These are phyloP conservation scores for Tetrax tetrax DNA, from an alignment of 2,113 vertebrate species.

Conservation along the genomic window DNA sequence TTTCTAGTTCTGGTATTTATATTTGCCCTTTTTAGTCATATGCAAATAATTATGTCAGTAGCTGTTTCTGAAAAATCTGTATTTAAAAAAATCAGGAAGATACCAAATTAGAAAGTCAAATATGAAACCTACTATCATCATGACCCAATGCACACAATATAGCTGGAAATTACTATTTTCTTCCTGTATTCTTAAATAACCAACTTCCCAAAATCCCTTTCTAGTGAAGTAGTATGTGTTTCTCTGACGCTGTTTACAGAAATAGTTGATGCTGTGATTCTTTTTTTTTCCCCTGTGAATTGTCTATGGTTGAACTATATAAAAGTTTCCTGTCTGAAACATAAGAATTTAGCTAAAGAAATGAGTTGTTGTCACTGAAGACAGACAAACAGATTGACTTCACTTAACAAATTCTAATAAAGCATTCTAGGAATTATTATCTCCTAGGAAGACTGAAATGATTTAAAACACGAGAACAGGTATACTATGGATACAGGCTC, in stretches of 20 bases:
- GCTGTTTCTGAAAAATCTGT: slow-evolving; percentile 26
- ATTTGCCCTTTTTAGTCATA: not conserved
- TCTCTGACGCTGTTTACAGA: slow-evolving; percentile 13
- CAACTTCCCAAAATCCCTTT: slow-evolving; percentile 19
- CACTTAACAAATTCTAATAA: not conserved
- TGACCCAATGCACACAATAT: not conserved
- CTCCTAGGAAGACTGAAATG: not conserved
- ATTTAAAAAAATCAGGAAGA: slow-evolving; percentile 31
- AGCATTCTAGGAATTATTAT: not conserved
- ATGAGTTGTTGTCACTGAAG: not conserved
- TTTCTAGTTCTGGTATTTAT: slow-evolving; percentile 25
- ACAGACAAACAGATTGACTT: not conserved
- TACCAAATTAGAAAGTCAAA: slow-evolving; percentile 50
- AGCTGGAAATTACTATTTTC: slow-evolving; percentile 45
- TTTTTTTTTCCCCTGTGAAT: not conserved
- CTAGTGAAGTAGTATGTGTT: not conserved
- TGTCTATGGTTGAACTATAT: not conserved
- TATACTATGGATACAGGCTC: not conserved
- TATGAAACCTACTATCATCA: slow-evolving; percentile 52
- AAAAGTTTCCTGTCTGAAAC: slow-evolving; percentile 30
- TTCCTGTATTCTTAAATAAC: slow-evolving; percentile 23
- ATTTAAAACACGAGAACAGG: not conserved
- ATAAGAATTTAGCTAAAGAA: not conserved
- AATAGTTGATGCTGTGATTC: slow-evolving; percentile 21
- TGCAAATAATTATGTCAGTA: slow-evolving; percentile 33